Percentiles rank a stretch among this genome's conserved stretches.
Conservation (phyloP, 1,140 invertebrate genomes). For the Aplysia californica region DNA sequence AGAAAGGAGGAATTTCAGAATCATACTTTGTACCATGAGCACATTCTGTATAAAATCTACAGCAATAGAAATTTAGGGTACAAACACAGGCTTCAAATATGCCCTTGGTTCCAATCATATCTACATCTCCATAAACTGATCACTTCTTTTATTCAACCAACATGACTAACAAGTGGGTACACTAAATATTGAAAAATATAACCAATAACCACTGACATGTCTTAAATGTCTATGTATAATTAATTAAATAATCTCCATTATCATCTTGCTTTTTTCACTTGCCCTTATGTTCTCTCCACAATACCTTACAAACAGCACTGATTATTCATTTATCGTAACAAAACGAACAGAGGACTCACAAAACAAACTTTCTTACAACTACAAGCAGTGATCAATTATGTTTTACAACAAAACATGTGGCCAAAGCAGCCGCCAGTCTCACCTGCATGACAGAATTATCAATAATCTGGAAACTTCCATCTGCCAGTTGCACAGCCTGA, state of each 20-base stretch:
- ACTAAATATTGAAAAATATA: no score
- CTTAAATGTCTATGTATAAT: no score
- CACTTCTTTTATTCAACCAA: no score
- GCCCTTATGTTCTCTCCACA: background rate
- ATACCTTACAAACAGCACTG: background rate
- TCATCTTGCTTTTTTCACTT: background rate
- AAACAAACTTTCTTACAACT: background rate
- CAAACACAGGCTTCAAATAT: no score
- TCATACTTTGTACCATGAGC: no score
- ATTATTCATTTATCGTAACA: background rate
- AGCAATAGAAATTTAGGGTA: no score
- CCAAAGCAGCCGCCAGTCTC: background rate
- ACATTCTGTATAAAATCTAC: no score
- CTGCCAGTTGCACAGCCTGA: constrained; percentile 36
- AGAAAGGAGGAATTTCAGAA: background rate
- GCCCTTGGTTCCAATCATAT: no score
- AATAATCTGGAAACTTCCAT: constrained; percentile 51
- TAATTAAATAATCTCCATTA: no score
- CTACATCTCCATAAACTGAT: no score
- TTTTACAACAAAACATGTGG: background rate
- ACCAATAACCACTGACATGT: no score
- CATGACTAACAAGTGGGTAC: no score
- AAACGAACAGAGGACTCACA: background rate
- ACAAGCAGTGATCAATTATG: background rate
- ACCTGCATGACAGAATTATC: constrained; percentile 41